Evolutionary conservation across 1,140 invertebrate species (phyloP).

Genomic region (Aphis craccivora): DNA sequence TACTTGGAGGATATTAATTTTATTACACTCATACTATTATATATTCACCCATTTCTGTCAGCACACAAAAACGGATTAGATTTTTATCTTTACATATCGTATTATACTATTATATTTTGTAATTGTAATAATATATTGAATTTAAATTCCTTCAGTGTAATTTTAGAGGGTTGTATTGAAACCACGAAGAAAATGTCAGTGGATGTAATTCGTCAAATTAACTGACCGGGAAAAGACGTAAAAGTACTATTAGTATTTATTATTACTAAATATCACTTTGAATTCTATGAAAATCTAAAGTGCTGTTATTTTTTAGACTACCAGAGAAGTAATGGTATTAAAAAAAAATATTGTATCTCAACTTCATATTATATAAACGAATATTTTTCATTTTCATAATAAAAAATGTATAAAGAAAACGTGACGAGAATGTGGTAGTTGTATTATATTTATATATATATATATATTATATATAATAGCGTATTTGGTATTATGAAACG

Average conservation of each 20-base stretch:
- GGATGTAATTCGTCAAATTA: not conserved
- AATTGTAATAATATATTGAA: constrained; percentile 22
- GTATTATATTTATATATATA: not conserved
- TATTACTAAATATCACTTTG: constrained; percentile 28
- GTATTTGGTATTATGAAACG: not conserved
- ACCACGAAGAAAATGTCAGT: not conserved
- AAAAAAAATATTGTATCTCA: constrained; percentile 42
- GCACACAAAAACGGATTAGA: constrained; percentile 20
- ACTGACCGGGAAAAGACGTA: not conserved
- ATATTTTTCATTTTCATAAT: constrained; percentile 44
- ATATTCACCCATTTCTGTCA: constrained; percentile 23
- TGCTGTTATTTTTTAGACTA: not conserved
- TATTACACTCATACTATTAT: not conserved
- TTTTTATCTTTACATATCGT: constrained; percentile 12
- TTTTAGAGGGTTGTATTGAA: not conserved
- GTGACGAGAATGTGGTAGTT: constrained; percentile 30
- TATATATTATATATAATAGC: not conserved
- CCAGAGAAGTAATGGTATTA: constrained; percentile 14
- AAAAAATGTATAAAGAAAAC: constrained; percentile 37
- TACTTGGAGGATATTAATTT: constrained; percentile 35
- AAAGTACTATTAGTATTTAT: not conserved
- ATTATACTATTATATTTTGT: not conserved
- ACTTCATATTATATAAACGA: not conserved
- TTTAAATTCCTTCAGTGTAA: not conserved
- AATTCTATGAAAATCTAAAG: constrained; percentile 7